Evolutionary conservation across 2,888 invertebrate species (phyloP).

Genomic region (Hemaris fuciformis): DNA sequence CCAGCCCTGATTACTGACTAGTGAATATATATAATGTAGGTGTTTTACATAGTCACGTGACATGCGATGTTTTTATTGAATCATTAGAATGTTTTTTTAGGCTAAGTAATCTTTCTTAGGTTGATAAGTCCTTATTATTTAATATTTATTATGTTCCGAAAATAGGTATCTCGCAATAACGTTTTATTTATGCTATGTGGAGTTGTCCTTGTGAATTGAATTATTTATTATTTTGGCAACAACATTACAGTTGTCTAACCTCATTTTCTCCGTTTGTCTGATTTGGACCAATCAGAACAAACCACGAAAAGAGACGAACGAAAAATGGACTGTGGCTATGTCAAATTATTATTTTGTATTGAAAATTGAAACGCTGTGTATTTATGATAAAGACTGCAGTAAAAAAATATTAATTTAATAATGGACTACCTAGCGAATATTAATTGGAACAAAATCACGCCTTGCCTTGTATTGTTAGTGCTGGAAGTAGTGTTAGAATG

Average conservation of each 20-base stretch:
- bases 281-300: slow-evolving; percentile 81
- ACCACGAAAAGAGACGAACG: slow-evolving; percentile 80
- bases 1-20: no score
- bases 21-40: no score
- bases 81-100: no score
- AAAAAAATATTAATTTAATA: slow-evolving; percentile 58
- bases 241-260: slow-evolving; percentile 7
- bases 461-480: slow-evolving; percentile 85
- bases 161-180: neutral
- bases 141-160: no score
- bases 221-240: slow-evolving; percentile 5
- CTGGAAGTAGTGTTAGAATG: slow-evolving; percentile 86
- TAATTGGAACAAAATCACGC: slow-evolving; percentile 84
- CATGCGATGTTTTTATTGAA: no score
- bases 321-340: slow-evolving; percentile 73
- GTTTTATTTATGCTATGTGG: neutral
- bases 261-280: slow-evolving; percentile 34
- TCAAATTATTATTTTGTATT: slow-evolving; percentile 71
- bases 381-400: slow-evolving; percentile 50
- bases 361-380: slow-evolving; percentile 51
- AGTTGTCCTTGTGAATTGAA: neutral
- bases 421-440: slow-evolving; percentile 79
- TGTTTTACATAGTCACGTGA: no score
- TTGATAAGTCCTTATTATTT: no score
- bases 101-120: no score